Conservation (phyloP, 92 coral and sea anemone genomes). For the Porites divaricata region DNA sequence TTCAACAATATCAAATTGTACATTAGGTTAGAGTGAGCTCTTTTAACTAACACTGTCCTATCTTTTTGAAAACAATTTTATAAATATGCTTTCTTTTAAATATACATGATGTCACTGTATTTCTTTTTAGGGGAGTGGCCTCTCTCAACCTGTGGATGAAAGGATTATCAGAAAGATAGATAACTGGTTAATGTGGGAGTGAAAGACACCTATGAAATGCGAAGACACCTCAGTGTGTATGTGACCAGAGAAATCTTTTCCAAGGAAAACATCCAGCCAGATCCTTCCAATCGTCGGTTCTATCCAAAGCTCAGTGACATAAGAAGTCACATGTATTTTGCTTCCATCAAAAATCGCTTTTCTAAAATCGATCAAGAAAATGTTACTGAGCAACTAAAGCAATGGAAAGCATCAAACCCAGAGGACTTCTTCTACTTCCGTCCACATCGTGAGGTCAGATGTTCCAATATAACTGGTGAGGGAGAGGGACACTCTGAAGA, state of each 20-base stretch:
- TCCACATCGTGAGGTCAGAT: not conserved
- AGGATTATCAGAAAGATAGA: constrained; percentile 40
- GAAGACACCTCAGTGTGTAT: constrained; percentile 53
- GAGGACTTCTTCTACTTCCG: constrained; percentile 46
- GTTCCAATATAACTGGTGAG: too few species aligned
- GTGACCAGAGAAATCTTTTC: constrained; percentile 32
- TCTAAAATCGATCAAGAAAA: constrained; percentile 51
- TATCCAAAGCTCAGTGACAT: constrained; percentile 34
- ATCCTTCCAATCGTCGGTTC: constrained; percentile 13
- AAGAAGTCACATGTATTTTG: constrained; percentile 43
- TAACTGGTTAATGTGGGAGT: constrained; percentile 47
- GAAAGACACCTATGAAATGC: constrained; percentile 52
- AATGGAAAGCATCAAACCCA: constrained; percentile 41
- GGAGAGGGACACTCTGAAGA: too few species aligned
- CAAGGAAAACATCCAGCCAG: not conserved
- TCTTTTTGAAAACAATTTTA: too few species aligned
- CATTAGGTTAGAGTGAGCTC: too few species aligned
- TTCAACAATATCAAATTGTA: too few species aligned
- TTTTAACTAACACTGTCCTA: too few species aligned
- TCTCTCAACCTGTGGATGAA: constrained; percentile 24
- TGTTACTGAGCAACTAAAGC: constrained; percentile 10
- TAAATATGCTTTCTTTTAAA: too few species aligned
- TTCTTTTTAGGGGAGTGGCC: constrained; percentile 2
- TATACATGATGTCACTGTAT: too few species aligned
- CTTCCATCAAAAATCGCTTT: constrained; percentile 22